Evolutionary conservation across 64 coral and sea anemone species (phyloP), one percentile per base, ranked within the genome.

Genomic region (Orbicella faveolata): DNA sequence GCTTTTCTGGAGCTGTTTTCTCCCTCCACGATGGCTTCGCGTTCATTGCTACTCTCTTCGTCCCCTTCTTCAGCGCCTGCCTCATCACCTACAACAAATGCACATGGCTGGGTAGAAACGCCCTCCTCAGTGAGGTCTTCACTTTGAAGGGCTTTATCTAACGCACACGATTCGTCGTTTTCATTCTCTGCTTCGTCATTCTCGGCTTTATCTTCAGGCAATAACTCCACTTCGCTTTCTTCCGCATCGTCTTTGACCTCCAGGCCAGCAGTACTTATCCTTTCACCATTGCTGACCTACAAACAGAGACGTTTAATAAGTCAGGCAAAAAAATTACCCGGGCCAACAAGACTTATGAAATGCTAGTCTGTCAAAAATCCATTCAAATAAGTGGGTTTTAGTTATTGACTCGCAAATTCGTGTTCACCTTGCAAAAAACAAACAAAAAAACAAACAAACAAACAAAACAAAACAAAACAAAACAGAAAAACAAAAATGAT

Each of bases 81-180:
- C 1, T 79, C 52, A 9, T 79, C 39, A 20, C 81, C 81, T 23
- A 84, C 62, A 44, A 84, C 63, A 84, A 84, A 84, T 51, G 35
- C 63, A 39, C 62, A 23, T n/a, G 64, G 19, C 36, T 19, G 10
- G 1, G 7, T 21, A 5, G 19, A n/a, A 44, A 25, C 23, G 7
- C 20, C 37, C 20, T 78, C 37, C 36, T 53, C 36, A 78, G 17
- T 10, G 9, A 48, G 5, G 75, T 5, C 36, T 39, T 70, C 63
- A 69, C 36, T 39, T n/a, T 44, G 18, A 17, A 51, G 20, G 37
- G 9, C 20, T 4, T 66, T 17, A 1, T 68, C 9, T 67, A 8
- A 48, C 36, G 20, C 0, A 21, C 36, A 2, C 21, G 39, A 66
- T 39, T 84, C 81, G 14, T 11, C 17, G 36, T 84, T 41, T 39